Evolutionary conservation across 2,888 invertebrate genomes (phyloP).

Genomic region (Drosophila kuntzei): DNA sequence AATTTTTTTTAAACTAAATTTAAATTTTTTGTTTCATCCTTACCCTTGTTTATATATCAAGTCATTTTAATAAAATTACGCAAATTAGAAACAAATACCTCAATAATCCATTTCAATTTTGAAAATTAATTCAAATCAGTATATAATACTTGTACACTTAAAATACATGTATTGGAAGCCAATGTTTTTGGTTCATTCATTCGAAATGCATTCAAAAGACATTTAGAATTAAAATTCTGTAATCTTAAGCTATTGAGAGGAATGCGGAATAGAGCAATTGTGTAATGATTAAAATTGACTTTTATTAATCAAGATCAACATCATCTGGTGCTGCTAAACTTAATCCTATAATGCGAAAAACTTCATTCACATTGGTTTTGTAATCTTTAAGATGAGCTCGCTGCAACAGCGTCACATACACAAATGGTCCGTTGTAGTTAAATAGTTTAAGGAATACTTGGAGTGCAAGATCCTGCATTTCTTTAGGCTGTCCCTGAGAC

Average conservation of each 20-base stretch:
- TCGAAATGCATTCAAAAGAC: conserved; percentile 53
- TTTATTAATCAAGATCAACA: conserved; percentile 42
- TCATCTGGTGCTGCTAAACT: conserved; percentile 19
- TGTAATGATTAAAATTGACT: conserved; percentile 44
- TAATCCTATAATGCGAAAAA: conserved; percentile 62
- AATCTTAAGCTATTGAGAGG: conserved; percentile 42
- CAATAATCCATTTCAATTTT: conserved; percentile 40
- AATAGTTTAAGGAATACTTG: conserved; percentile 69
- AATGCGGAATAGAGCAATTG: conserved; percentile 56
- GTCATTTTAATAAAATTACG: conserved; percentile 73
- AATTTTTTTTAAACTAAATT: conserved; percentile 40
- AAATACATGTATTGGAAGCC: conserved; percentile 13
- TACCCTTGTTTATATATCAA: conserved; percentile 62
- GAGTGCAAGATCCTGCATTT: conserved; percentile 76
- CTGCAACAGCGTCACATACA: conserved; percentile 80
- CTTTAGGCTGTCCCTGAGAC: conserved; percentile 75
- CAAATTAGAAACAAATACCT: conserved; percentile 65
- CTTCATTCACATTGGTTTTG: conserved; percentile 71
- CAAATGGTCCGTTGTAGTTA: conserved; percentile 80
- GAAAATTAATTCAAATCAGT: conserved; percentile 6
- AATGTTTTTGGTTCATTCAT: conserved; percentile 24
- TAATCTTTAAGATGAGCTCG: conserved; percentile 71
- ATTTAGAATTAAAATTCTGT: conserved; percentile 53
- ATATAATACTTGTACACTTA: conserved; percentile 14
- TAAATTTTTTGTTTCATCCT: conserved; percentile 51